These are phyloP conservation scores for Thera obeliscata DNA, from an alignment of 2,888 invertebrate genomes.

Conservation along the genomic window DNA sequence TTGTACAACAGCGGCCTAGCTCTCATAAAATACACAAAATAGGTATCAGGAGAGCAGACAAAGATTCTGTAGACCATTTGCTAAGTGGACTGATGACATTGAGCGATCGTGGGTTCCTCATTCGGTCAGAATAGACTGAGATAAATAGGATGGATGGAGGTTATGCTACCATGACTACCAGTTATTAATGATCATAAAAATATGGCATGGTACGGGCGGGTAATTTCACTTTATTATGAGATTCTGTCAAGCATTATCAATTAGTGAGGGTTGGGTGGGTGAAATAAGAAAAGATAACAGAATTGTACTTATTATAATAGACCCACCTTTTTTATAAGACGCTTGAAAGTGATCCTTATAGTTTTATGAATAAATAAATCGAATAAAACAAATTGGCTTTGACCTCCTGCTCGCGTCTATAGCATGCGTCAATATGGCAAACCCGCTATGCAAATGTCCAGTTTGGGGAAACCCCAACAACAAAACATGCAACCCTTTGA, in stretches of 20 bases:
- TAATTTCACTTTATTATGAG: slow-evolving; percentile 6
- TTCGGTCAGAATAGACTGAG: slow-evolving; percentile 25
- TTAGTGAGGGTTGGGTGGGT: not conserved
- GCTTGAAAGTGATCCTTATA: not conserved
- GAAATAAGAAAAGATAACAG: not conserved
- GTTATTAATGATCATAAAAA: slow-evolving; percentile 24
- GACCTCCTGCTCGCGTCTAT: not conserved
- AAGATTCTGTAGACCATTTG: slow-evolving; percentile 30
- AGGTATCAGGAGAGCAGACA: slow-evolving; percentile 21
- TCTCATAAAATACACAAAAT: slow-evolving; percentile 24
- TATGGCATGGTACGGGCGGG: slow-evolving; percentile 7
- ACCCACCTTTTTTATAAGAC: not conserved
- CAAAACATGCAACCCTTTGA: slow-evolving; percentile 4
- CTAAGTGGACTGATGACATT: slow-evolving; percentile 26
- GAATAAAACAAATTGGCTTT: no score
- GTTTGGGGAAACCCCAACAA: slow-evolving; percentile 4
- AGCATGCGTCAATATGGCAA: not conserved
- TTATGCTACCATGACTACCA: slow-evolving; percentile 20
- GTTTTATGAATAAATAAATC: not conserved
- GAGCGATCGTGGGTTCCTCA: slow-evolving; percentile 24
- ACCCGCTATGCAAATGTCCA: not conserved
- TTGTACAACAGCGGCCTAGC: slow-evolving; percentile 11
- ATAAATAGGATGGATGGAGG: slow-evolving; percentile 26
- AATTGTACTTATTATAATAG: not conserved
- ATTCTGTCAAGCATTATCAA: not conserved